These are phyloP conservation scores for Enteromius radiatus DNA, from an alignment of 2,797 vertebrate species.

Conservation along the genomic window DNA sequence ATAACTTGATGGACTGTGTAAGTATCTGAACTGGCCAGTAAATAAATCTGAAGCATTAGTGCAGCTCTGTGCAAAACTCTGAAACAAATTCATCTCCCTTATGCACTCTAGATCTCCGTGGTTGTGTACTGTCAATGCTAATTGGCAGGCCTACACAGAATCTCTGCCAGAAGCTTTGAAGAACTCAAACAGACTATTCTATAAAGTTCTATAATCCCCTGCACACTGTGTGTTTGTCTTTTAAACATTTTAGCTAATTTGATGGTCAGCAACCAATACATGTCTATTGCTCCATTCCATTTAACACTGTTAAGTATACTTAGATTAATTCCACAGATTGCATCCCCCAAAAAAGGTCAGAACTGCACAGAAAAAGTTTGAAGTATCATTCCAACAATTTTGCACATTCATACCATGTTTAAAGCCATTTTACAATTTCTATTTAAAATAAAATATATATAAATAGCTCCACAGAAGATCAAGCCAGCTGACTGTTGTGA, in stretches of 20 bases:
- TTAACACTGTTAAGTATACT: neutral
- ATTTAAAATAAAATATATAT: no score
- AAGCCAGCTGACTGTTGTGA: neutral
- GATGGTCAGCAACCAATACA: neutral
- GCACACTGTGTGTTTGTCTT: neutral
- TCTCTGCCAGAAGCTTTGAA: neutral
- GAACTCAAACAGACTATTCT: neutral
- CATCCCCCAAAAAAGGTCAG: neutral
- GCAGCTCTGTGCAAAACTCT: constrained; percentile 5
- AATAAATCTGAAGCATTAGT: constrained; percentile 19
- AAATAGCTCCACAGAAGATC: neutral
- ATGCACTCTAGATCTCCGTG: constrained; percentile 4
- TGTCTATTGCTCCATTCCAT: neutral
- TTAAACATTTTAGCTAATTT: constrained; percentile 16
- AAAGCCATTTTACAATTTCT: neutral
- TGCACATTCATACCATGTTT: neutral
- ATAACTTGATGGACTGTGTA: neutral
- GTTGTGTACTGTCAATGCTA: constrained; percentile 2
- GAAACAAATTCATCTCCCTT: constrained; percentile 3
- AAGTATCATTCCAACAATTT: neutral
- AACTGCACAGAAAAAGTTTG: neutral
- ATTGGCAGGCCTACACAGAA: neutral
- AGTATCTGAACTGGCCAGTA: constrained; percentile 11
- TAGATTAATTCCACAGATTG: neutral
- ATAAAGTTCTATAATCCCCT: neutral